These are phyloP conservation scores for Macrochelys suwanniensis DNA, from an alignment of 2,797 vertebrate species.

Conservation along the genomic window DNA sequence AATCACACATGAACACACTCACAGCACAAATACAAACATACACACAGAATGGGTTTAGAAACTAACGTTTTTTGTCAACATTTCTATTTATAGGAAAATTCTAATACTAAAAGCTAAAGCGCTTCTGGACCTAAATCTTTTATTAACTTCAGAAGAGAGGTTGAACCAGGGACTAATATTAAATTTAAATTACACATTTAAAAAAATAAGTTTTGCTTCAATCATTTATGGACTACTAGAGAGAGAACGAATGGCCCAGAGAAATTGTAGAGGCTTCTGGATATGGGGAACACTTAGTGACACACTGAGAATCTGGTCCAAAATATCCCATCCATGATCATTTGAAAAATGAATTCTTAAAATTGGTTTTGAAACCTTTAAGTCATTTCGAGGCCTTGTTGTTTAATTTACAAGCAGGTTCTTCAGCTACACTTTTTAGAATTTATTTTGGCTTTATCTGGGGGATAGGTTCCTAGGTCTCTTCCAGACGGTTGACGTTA, in stretches of 20 bases:
- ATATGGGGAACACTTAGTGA: not conserved
- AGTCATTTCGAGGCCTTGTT: not conserved
- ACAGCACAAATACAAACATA: not conserved
- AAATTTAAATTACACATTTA: constrained; percentile 60
- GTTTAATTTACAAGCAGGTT: not conserved
- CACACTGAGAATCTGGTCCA: not conserved
- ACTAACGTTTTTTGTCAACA: constrained; percentile 40
- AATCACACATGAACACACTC: not conserved
- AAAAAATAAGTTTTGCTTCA: constrained; percentile 10
- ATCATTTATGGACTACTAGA: not conserved
- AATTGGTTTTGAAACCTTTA: accelerated
- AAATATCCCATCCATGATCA: not conserved
- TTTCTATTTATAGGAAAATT: constrained; percentile 59
- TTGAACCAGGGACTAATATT: constrained; percentile 50
- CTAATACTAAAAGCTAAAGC: constrained; percentile 62
- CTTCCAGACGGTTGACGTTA: not conserved
- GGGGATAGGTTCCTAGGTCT: not conserved
- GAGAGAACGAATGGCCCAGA: not conserved
- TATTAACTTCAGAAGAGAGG: constrained; percentile 64
- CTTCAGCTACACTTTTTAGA: accelerated
- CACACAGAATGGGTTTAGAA: constrained; percentile 13
- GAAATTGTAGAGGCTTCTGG: not conserved
- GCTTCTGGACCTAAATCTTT: constrained; percentile 77
- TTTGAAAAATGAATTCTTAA: not conserved
- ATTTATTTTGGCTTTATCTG: not conserved